Conservation (phyloP, 2,888 invertebrate genomes). For the Cosmia pyralina region DNA sequence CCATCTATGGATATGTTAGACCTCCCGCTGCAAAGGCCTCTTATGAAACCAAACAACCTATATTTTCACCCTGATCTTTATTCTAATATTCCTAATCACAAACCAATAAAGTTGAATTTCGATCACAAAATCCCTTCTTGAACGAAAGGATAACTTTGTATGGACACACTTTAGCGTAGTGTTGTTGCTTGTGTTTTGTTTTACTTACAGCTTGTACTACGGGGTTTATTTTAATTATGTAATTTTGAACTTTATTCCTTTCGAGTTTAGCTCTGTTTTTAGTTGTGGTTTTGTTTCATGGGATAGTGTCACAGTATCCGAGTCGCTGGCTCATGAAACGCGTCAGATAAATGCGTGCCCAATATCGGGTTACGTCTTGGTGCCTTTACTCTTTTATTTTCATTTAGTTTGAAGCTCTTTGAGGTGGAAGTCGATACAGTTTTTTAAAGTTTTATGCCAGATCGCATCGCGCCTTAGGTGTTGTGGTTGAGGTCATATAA, state of each 20-base stretch:
- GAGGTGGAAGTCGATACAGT: conserved; percentile 66
- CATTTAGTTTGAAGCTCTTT: conserved; percentile 68
- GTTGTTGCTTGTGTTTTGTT: conserved; percentile 81
- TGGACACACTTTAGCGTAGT: conserved; percentile 71
- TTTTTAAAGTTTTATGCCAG: conserved; percentile 56
- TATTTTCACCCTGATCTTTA: conserved; percentile 51
- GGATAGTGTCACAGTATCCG: conserved; percentile 86
- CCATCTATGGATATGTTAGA: conserved; percentile 74
- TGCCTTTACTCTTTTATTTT: conserved; percentile 71
- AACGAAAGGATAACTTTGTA: conserved; percentile 63
- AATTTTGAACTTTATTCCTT: conserved; percentile 68
- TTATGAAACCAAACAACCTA: conserved; percentile 66
- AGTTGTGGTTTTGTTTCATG: conserved; percentile 58
- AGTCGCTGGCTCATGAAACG: conserved; percentile 84
- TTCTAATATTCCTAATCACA: conserved; percentile 58
- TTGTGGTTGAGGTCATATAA: conserved; percentile 27
- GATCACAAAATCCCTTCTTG: conserved; percentile 51
- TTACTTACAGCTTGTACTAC: conserved; percentile 77
- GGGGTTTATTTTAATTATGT: conserved; percentile 51
- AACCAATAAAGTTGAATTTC: conserved; percentile 69
- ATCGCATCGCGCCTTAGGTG: conserved; percentile 40
- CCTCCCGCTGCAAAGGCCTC: conserved; percentile 80
- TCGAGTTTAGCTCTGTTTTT: conserved; percentile 63
- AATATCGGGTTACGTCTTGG: conserved; percentile 84
- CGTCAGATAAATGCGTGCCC: conserved; percentile 86